Percentiles rank a stretch among this genome's conserved stretches.
phyloP scores from a whole-genome alignment of 2,888 invertebrate species.

The Itoplectis maculator region DNA sequence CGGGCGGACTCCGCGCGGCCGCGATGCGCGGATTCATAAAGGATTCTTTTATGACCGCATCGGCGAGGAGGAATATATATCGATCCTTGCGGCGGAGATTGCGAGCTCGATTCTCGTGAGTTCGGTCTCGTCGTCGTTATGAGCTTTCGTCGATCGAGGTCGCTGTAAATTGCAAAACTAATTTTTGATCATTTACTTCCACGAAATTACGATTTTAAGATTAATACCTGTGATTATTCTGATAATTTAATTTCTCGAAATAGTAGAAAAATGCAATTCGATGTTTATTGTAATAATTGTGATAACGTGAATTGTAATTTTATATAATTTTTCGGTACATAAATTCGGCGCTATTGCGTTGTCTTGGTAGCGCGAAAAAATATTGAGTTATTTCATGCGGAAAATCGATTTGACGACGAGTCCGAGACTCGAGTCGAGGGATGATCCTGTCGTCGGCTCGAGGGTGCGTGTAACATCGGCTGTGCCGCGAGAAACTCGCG shows the following conservation, averaged over 20 bases:
- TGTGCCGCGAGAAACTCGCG: background rate
- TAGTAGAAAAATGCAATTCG: too few relatives aligned
- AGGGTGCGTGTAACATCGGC: background rate
- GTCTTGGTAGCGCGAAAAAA: background rate
- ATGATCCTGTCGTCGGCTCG: background rate
- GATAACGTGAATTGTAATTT: too few relatives aligned
- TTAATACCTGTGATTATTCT: too few relatives aligned
- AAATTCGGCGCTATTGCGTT: too few relatives aligned
- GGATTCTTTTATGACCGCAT: slow-evolving; percentile 24
- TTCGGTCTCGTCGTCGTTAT: too few relatives aligned
- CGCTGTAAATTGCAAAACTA: background rate
- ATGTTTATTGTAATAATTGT: too few relatives aligned
- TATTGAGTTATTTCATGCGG: background rate
- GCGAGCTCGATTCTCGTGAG: background rate
- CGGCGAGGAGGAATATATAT: background rate
- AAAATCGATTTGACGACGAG: background rate
- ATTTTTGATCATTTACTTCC: background rate
- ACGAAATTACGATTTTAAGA: too few relatives aligned
- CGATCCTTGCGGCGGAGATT: slow-evolving; percentile 14
- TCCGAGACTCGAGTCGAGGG: background rate
- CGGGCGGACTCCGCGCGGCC: background rate
- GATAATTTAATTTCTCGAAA: too few relatives aligned
- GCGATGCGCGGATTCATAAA: slow-evolving; percentile 40
- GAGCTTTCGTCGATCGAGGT: background rate
- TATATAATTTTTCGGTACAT: too few relatives aligned